A percentile compares a stretch with the other conserved stretches of the same genome.
Evolutionary conservation across 2,113 vertebrate genomes (phyloP).

Genomic region (Struthio camelus): DNA sequence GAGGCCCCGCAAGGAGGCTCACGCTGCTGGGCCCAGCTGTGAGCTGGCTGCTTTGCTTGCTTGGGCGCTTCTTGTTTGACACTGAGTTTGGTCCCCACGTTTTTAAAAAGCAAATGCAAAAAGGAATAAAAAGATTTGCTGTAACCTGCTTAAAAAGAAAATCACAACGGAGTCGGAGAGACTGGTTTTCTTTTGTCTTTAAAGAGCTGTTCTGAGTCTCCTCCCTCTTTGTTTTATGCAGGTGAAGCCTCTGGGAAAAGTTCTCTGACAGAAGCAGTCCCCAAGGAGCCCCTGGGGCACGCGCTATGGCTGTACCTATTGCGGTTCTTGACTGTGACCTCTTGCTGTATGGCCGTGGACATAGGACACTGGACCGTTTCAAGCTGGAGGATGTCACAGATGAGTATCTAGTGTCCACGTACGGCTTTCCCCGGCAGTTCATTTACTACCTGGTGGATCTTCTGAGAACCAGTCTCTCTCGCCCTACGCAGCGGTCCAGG

Average conservation of each 20-base stretch:
- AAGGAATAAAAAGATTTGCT: neutral
- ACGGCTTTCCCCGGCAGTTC: slow-evolving; percentile 93
- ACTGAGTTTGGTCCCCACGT: too few relatives aligned
- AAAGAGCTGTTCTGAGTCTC: neutral
- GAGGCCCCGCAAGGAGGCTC: neutral
- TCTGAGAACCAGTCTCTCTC: slow-evolving; percentile 83
- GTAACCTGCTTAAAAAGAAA: slow-evolving; percentile 1
- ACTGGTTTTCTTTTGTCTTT: neutral
- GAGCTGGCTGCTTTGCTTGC: neutral
- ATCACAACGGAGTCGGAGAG: neutral
- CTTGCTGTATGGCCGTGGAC: slow-evolving; percentile 91
- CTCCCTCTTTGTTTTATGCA: neutral
- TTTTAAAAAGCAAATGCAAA: neutral
- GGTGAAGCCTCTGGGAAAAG: neutral
- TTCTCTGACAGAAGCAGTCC: neutral
- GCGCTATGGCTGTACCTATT: slow-evolving; percentile 88
- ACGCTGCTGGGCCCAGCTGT: neutral
- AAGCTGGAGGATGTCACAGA: slow-evolving; percentile 91
- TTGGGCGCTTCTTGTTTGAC: too few relatives aligned
- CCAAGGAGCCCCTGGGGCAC: neutral
- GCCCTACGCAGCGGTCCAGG: slow-evolving; percentile 91
- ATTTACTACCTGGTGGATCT: slow-evolving; percentile 93
- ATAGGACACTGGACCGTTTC: slow-evolving; percentile 93
- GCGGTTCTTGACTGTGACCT: slow-evolving; percentile 94
- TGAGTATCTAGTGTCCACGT: slow-evolving; percentile 86